Evolutionary conservation across 2,113 vertebrate genomes (phyloP), one percentile per base, ranked within the genome.

Genomic region (Cyrtonyx montezumae): DNA sequence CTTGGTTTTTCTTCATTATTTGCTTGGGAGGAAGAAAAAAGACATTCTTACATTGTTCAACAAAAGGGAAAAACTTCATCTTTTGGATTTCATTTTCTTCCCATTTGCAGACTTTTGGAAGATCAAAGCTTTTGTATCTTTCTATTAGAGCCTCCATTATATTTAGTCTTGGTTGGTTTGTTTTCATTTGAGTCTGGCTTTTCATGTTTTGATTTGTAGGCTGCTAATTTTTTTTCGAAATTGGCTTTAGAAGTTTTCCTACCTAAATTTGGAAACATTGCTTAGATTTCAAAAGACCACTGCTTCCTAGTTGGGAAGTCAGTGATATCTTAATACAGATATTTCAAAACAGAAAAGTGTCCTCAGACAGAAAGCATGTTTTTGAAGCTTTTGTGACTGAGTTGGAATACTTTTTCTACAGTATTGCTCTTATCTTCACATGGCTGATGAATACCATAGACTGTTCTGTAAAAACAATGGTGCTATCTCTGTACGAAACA

Each of bases 121-220:
- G 7, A 36, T 10, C 8, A 11, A 51, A 7, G 3, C 34, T 49
- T 79, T 70, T 69, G 6, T 70, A 7, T 61, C 11, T 1, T 34
- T 11, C 3, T 40, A 40, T 15, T 59, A 48, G n/a, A 66, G 11
- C 6, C 32, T 0, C 1, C 0, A 16, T 74, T 65, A 30, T n/a
- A 70, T 58, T 36, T 1, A 12, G 10, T 26, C 23, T 37, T 62
- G 36, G 10, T 62, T n/a, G 8, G 34, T 40, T 43, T 65, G 40
- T 40, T 40, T 10, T 56, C 2, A 10, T 56, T 68, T 45, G 8
- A 23, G 20, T 46, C 81, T 30, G 73, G 30, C 37, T 48, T 56
- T 58, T 61, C 11, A 25, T 13, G 22, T 42, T 20, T 62, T 53
- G 6, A 9, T 59, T 63, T 55, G 7, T 17, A 53, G 51, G 26